Evolutionary conservation across 2,113 vertebrate species (phyloP).

Genomic region (Balaeniceps rex): DNA sequence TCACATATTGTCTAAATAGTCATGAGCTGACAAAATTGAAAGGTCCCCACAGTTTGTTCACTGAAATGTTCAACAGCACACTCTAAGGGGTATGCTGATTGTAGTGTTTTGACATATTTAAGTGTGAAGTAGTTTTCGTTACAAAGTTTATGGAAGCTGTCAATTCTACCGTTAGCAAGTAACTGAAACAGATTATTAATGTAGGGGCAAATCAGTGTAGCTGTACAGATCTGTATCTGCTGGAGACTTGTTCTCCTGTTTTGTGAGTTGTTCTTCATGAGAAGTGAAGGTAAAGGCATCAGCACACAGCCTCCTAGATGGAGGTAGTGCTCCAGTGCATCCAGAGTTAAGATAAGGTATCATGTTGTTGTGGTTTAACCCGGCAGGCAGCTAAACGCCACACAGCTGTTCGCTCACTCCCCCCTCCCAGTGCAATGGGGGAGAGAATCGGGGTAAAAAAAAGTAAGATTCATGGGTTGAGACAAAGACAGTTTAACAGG

Average conservation of each 20-base stretch:
- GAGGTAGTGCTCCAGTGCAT: background rate
- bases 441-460: too few relatives aligned
- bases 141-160: background rate
- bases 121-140: background rate
- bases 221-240: background rate
- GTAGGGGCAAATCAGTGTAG: background rate
- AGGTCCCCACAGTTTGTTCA: background rate
- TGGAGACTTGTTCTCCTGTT: background rate
- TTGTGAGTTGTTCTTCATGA: background rate
- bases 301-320: background rate
- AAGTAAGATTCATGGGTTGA: too few relatives aligned
- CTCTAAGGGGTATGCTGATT: background rate
- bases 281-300: background rate
- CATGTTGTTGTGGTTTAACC: background rate
- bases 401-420: too few relatives aligned
- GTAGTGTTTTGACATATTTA: background rate
- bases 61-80: background rate
- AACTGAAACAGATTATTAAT: background rate
- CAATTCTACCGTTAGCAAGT: background rate
- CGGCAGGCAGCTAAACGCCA: too few relatives aligned
- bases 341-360: background rate
- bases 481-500: too few relatives aligned
- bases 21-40: background rate
- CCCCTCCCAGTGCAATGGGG: too few relatives aligned
- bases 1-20: background rate